These are phyloP conservation scores for Mallotus villosus DNA, from an alignment of 2,797 vertebrate species.

Conservation along the genomic window DNA sequence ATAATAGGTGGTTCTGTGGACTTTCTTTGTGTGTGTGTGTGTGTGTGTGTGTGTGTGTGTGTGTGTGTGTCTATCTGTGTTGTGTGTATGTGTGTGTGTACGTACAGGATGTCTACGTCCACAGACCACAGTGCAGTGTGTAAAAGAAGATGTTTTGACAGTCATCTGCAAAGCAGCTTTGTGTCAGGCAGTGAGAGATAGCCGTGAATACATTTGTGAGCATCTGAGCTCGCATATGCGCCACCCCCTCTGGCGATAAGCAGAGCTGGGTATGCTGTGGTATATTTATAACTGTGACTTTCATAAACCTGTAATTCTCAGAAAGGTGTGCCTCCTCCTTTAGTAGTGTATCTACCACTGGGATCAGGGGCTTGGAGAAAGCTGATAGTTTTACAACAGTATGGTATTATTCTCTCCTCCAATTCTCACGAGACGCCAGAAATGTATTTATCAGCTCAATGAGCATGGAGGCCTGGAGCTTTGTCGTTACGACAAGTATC, in stretches of 20 bases:
- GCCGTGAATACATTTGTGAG: slow-evolving; percentile 10
- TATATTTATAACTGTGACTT: neutral
- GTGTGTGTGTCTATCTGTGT: neutral
- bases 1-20: neutral
- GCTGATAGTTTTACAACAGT: slow-evolving; percentile 4
- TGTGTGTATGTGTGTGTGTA: neutral
- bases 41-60: neutral
- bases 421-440: neutral
- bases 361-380: neutral
- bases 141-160: neutral
- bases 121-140: neutral
- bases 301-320: neutral
- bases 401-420: neutral
- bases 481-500: neutral
- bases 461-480: neutral
- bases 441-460: slow-evolving; percentile 1
- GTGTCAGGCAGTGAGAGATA: slow-evolving; percentile 8
- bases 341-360: neutral
- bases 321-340: neutral
- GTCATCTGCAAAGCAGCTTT: neutral
- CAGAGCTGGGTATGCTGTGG: too few relatives aligned
- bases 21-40: neutral
- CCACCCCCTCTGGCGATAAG: neutral
- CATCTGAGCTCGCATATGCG: slow-evolving; percentile 27
- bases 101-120: neutral